Conservation (phyloP, 2,797 vertebrate genomes). For the Miichthys miiuy region DNA sequence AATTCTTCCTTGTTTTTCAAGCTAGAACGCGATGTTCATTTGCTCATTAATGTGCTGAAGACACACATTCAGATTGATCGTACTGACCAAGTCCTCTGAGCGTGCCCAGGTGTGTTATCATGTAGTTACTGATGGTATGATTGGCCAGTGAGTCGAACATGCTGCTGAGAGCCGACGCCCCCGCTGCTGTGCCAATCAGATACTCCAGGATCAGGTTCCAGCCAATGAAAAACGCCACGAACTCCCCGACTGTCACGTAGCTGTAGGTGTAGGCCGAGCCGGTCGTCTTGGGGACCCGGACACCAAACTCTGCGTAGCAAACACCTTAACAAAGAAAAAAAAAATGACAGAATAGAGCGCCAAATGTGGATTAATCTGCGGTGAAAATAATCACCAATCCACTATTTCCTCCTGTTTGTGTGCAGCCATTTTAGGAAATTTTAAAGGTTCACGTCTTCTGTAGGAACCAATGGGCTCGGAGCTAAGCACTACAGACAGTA, state of each 20-base stretch:
- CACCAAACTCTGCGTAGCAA: slow-evolving; percentile 97
- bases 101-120: slow-evolving; percentile 91
- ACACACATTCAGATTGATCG: fast-evolving
- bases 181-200: slow-evolving; percentile 95
- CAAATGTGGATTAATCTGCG: background rate
- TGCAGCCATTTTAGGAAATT: too few relatives aligned
- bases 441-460: too few relatives aligned
- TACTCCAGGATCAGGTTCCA: slow-evolving; percentile 99
- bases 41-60: background rate
- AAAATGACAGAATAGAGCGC: background rate
- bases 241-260: slow-evolving; percentile 97
- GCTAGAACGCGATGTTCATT: background rate
- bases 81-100: slow-evolving; percentile 92
- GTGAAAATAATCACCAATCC: background rate
- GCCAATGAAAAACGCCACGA: slow-evolving; percentile 96
- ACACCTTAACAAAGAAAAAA: slow-evolving; percentile 83
- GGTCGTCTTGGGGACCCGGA: slow-evolving; percentile 95
- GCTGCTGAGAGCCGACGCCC: slow-evolving; percentile 95
- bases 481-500: too few relatives aligned
- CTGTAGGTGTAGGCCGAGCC: slow-evolving; percentile 99
- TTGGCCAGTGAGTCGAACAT: slow-evolving; percentile 98
- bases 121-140: slow-evolving; percentile 95
- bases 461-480: too few relatives aligned
- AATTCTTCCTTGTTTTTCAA: background rate
- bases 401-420: background rate